phyloP scores from a whole-genome alignment of 2,797 vertebrate genomes.

The Percopsis omiscomaycus region DNA sequence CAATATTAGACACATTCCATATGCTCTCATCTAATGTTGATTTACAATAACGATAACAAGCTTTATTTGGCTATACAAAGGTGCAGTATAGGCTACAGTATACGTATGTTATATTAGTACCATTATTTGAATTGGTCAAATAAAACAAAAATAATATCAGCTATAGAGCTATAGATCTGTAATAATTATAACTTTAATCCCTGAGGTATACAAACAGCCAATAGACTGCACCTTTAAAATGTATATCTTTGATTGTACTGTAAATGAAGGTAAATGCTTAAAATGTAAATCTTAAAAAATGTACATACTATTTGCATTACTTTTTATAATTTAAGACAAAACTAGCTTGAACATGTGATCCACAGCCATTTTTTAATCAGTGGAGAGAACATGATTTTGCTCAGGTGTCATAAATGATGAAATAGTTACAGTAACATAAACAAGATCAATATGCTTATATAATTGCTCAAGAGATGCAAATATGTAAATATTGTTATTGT shows the following conservation, averaged over 20 bases:
- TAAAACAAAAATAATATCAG: conserved; percentile 11
- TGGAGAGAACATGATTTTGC: conserved; percentile 43
- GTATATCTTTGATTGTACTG: conserved; percentile 69
- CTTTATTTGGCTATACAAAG: conserved; percentile 30
- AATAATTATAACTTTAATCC: conserved; percentile 28
- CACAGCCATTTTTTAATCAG: conserved; percentile 31
- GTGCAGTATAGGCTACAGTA: conserved; percentile 20
- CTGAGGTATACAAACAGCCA: conserved; percentile 19
- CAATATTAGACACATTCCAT: conserved; percentile 56
- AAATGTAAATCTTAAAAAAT: conserved; percentile 64
- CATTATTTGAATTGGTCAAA: conserved; percentile 7
- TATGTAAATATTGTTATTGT: conserved; percentile 68
- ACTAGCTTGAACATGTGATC: conserved; percentile 10
- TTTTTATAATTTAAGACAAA: conserved; percentile 65
- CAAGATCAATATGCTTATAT: conserved; percentile 24
- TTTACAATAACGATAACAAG: conserved; percentile 50
- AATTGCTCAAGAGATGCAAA: conserved; percentile 18
- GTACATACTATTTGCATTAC: conserved; percentile 71
- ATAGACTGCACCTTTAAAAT: conserved; percentile 28
- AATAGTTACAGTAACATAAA: conserved; percentile 14
- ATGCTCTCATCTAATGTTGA: conserved; percentile 25
- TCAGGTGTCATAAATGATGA: conserved; percentile 64
- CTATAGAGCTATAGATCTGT: conserved; percentile 2
- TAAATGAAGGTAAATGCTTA: conserved; percentile 64
- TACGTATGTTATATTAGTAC: conserved; percentile 29